These are phyloP conservation scores for Erpobdella octoculata DNA, from an alignment of 2,888 invertebrate genomes.

Conservation along the genomic window DNA sequence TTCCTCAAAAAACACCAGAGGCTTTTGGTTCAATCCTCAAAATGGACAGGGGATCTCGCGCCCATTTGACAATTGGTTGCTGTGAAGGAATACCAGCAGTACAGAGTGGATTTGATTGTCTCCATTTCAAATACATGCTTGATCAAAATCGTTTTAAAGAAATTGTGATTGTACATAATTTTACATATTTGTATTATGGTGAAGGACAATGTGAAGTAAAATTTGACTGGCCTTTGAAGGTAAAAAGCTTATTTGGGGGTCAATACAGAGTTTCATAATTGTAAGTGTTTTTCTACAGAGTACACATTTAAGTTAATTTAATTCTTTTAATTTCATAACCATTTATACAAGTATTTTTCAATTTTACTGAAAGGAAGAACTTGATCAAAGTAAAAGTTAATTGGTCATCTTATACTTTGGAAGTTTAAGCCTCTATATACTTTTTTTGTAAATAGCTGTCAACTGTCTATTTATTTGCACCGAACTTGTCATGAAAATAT, in stretches of 20 bases:
- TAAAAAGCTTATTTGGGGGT: constrained; percentile 23
- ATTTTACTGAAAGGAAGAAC: no score
- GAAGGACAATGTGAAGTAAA: constrained; percentile 27
- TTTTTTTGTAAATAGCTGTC: no score
- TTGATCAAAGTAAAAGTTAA: no score
- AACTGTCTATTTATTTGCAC: no score
- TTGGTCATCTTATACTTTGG: no score
- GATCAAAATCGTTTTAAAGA: background rate
- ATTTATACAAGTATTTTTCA: no score
- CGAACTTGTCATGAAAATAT: no score
- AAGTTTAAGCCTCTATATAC: no score
- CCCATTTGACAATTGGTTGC: constrained; percentile 33
- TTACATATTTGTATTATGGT: constrained; percentile 20
- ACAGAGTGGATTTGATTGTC: constrained; percentile 33
- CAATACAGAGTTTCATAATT: constrained; percentile 1
- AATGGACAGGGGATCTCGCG: constrained; percentile 29
- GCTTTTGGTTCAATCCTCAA: background rate
- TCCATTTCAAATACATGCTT: constrained; percentile 23
- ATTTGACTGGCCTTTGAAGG: constrained; percentile 24
- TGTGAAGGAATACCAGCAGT: constrained; percentile 19
- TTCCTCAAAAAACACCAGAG: no score
- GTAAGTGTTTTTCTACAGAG: background rate
- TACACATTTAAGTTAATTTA: no score
- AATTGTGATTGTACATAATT: background rate
- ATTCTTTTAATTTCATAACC: no score